Conservation (phyloP, 2,888 invertebrate genomes). For the Pterostichus madidus region DNA sequence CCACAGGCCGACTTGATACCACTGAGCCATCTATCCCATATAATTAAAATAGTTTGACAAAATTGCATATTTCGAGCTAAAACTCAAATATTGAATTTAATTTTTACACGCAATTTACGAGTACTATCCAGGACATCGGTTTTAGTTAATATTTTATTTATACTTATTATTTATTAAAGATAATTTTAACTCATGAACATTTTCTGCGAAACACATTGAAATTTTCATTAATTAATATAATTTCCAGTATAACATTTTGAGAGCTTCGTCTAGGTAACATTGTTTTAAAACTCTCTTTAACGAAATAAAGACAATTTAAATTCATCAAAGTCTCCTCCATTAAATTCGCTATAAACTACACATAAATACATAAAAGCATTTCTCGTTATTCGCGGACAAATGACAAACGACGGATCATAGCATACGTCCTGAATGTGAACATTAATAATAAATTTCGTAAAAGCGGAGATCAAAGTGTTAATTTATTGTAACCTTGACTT, state of each 20-base stretch:
- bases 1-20: too few relatives aligned
- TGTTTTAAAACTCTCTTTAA: slow-evolving; percentile 25
- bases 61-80: too few relatives aligned
- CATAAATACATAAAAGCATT: slow-evolving; percentile 41
- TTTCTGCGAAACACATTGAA: neutral
- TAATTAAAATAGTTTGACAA: too few relatives aligned
- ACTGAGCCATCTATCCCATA: too few relatives aligned
- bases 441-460: slow-evolving; percentile 32
- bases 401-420: slow-evolving; percentile 13
- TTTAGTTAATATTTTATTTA: too few relatives aligned
- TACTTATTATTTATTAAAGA: too few relatives aligned
- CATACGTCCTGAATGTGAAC: slow-evolving; percentile 28
- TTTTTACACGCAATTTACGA: too few relatives aligned
- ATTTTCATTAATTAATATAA: neutral
- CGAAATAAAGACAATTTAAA: slow-evolving; percentile 13
- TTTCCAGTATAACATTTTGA: neutral
- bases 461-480: slow-evolving; percentile 46
- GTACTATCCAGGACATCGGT: too few relatives aligned
- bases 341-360: slow-evolving; percentile 6
- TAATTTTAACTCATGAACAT: neutral
- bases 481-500: slow-evolving; percentile 61
- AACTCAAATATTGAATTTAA: too few relatives aligned
- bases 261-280: neutral
- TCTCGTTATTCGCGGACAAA: neutral
- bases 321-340: slow-evolving; percentile 10